Evolutionary conservation across 2,113 vertebrate species (phyloP).

Genomic region (Egretta garzetta): DNA sequence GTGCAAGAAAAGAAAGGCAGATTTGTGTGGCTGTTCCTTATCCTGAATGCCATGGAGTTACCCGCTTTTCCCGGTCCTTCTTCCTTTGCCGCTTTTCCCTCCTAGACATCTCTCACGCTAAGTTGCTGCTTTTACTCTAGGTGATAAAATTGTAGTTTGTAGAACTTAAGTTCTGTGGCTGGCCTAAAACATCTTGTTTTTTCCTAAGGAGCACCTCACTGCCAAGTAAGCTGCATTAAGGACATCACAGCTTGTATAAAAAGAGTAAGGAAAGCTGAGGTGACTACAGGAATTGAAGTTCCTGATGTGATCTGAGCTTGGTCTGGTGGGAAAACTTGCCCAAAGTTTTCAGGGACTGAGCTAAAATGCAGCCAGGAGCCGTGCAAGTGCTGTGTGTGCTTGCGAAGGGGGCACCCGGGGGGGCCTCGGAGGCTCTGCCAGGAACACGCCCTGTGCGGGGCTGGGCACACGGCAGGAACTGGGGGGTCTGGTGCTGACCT

Average conservation of each 20-base stretch:
- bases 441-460: rapidly evolving
- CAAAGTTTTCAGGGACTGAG: background rate
- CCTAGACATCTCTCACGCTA: background rate
- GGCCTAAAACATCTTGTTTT: background rate
- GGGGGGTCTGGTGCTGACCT: background rate
- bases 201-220: background rate
- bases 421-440: background rate
- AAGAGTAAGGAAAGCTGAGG: background rate
- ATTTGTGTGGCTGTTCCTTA: background rate
- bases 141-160: background rate
- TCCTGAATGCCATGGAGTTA: background rate
- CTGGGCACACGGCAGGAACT: no score
- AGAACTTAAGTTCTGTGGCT: background rate
- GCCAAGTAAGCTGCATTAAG: background rate
- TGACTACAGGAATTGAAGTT: background rate
- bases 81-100: background rate
- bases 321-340: background rate
- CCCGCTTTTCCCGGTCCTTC: background rate
- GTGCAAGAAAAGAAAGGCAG: background rate
- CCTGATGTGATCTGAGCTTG: background rate
- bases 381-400: rapidly evolving
- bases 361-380: background rate
- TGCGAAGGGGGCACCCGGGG: rapidly evolving
- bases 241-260: background rate
- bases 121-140: background rate